Evolutionary conservation across 2,113 vertebrate species (phyloP), one percentile per base, ranked within the genome.

Genomic region (Hystrix brachyura): DNA sequence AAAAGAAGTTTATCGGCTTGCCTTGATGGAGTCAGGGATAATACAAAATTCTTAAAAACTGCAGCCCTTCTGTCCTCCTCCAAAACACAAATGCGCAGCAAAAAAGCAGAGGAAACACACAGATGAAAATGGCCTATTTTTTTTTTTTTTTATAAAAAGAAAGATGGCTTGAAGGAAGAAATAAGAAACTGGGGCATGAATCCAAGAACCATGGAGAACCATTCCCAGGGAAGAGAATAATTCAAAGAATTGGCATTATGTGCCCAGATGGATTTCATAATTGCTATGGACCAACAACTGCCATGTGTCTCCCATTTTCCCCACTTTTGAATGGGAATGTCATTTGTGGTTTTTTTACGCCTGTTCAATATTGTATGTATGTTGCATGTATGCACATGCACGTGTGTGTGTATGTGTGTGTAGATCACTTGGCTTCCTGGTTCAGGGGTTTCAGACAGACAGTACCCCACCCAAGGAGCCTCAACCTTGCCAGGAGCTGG

Each of bases 141-240:
- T 38, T 38, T 38, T 38, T 38, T 38, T 93, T 85, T 59, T 65
- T 29, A 17, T 62, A 64, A 88, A 94, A 89, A 95, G 51, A 96
- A 95, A 92, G 64, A 95, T 27, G 71, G 67, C 38, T 80, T 87
- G 87, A 87, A 81, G 60, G 65, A 91, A 69, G 76, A 96, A 95
- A 85, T 12, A 55, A 96, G 29, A 92, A 95, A 62, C 64, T 7
- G 60, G 74, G 48, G 55, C 43, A 72, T 43, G 38, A 92, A 90
- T 84, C 80, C 80, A 84, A 59, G 55, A 92, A 59, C 94, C 81
- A 84, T 80, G 46, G 51, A 94, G 74, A 97, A 89, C 82, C 67
- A 85, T 90, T 93, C 51, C 79, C 82, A 79, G 65, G 59, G 27
- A 87, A 64, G 18, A 69, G 69, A 90, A 51, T 43, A 67, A 87